Percentiles rank a stretch among this genome's conserved stretches.
These are phyloP conservation scores for Gonioctena quinquepunctata DNA, from an alignment of 1,140 invertebrate species.

Conservation along the genomic window DNA sequence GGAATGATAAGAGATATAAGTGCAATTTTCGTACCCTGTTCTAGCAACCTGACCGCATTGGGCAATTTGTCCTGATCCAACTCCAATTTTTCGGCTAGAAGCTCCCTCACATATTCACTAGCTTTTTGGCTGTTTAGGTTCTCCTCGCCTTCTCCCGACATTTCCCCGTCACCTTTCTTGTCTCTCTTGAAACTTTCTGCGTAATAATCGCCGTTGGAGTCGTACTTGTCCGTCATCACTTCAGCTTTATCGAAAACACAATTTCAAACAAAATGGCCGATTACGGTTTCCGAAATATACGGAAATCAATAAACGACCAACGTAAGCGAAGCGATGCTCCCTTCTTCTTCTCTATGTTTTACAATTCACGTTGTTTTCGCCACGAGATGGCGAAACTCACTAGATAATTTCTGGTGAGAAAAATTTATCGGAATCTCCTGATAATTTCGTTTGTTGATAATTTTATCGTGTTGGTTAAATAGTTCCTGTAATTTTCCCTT, in stretches of 20 bases:
- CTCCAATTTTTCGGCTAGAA: conserved; percentile 74
- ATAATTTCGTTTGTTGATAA: too few species aligned
- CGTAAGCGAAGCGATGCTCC: too few species aligned
- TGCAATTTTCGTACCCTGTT: conserved; percentile 63
- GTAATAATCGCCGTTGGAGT: conserved; percentile 48
- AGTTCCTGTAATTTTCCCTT: too few species aligned
- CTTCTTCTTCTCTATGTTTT: too few species aligned
- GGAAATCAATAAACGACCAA: background rate
- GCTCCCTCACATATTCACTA: conserved; percentile 74
- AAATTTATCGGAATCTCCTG: too few species aligned
- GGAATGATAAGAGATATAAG: too few species aligned
- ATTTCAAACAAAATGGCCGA: background rate
- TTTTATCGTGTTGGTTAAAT: too few species aligned
- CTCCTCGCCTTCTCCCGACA: conserved; percentile 55
- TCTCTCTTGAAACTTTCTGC: conserved; percentile 61
- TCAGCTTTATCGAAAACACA: background rate
- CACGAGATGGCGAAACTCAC: too few species aligned
- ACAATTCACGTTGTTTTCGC: too few species aligned
- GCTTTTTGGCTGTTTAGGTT: conserved; percentile 65
- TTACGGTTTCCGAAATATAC: background rate
- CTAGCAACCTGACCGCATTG: conserved; percentile 70
- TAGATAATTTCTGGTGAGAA: too few species aligned
- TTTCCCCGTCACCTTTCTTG: conserved; percentile 11
- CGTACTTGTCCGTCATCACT: conserved; percentile 44
- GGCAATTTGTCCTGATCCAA: conserved; percentile 71